phyloP scores from a whole-genome alignment of 1,140 invertebrate species.

The Protaetia brevitarsis region DNA sequence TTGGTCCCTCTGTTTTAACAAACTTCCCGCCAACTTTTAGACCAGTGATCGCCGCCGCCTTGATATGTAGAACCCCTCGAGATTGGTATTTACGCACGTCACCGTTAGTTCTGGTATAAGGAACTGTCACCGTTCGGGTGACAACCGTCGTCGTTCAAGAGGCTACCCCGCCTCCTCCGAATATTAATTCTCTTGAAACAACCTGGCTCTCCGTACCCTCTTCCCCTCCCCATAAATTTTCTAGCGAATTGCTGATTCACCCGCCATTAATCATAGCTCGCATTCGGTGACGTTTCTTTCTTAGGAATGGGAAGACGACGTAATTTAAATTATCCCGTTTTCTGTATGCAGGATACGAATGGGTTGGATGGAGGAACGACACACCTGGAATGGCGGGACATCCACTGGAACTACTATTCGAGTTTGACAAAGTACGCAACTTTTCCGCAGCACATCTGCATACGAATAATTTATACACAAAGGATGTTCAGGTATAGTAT shows the following conservation, averaged over 20 bases:
- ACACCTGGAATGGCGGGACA: slow-evolving; percentile 54
- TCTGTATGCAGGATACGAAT: slow-evolving; percentile 66
- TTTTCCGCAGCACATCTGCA: slow-evolving; percentile 72
- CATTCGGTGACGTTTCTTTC: neutral
- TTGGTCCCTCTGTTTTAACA: neutral
- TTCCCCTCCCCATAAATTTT: slow-evolving; percentile 33
- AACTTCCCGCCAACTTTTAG: slow-evolving; percentile 10
- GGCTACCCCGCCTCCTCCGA: slow-evolving; percentile 24
- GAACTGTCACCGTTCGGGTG: slow-evolving; percentile 30
- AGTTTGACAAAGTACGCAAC: slow-evolving; percentile 72
- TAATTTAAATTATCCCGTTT: slow-evolving; percentile 26
- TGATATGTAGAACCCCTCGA: slow-evolving; percentile 4
- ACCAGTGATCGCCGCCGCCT: neutral
- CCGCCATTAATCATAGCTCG: slow-evolving; percentile 30
- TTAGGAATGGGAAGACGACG: neutral
- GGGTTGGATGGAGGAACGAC: slow-evolving; percentile 81
- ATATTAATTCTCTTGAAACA: slow-evolving; percentile 32
- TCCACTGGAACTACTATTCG: slow-evolving; percentile 67
- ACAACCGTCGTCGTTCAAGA: slow-evolving; percentile 31
- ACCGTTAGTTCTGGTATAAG: neutral
- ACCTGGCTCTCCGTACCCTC: too few relatives aligned
- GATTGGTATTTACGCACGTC: neutral
- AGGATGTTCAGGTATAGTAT: slow-evolving; percentile 60
- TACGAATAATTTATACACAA: slow-evolving; percentile 63
- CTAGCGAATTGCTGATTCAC: slow-evolving; percentile 32